phyloP scores from a whole-genome alignment of 2,888 invertebrate species.

The Lysandra bellargus region DNA sequence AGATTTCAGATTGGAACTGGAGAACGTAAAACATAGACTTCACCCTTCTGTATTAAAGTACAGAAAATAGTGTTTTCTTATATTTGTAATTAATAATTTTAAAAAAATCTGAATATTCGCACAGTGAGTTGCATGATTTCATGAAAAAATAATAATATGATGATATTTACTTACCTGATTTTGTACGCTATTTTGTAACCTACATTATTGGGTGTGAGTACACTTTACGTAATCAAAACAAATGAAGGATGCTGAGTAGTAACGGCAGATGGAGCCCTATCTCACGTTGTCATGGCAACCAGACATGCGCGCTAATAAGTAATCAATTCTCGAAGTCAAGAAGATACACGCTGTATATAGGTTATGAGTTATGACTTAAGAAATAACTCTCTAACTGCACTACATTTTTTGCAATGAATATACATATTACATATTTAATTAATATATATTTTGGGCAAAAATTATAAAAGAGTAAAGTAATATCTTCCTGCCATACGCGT shows the following conservation, averaged over 20 bases:
- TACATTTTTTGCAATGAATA: too few species aligned
- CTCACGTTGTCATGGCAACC: conserved; percentile 55
- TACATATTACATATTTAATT: too few species aligned
- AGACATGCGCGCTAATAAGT: conserved; percentile 61
- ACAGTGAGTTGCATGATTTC: background rate
- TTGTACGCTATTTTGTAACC: background rate
- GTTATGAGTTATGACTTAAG: too few species aligned
- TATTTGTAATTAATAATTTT: too few species aligned
- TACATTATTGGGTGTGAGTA: conserved; percentile 11
- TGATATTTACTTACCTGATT: background rate
- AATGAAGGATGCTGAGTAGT: conserved; percentile 59
- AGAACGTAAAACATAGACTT: background rate
- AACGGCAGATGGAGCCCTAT: conserved; percentile 56
- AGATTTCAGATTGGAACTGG: too few species aligned
- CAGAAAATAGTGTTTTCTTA: background rate
- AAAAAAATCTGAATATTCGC: too few species aligned
- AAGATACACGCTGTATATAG: background rate
- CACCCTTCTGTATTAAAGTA: background rate
- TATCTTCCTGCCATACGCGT: background rate
- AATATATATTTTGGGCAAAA: too few species aligned
- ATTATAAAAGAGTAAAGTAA: background rate
- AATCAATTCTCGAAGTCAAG: conserved; percentile 42
- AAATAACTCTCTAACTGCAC: background rate
- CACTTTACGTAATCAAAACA: conserved; percentile 49
- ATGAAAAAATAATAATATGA: background rate